Base-by-base conservation (phyloP, 2,888 invertebrate genomes). In the Oegoconia quadripuncta region DNA sequence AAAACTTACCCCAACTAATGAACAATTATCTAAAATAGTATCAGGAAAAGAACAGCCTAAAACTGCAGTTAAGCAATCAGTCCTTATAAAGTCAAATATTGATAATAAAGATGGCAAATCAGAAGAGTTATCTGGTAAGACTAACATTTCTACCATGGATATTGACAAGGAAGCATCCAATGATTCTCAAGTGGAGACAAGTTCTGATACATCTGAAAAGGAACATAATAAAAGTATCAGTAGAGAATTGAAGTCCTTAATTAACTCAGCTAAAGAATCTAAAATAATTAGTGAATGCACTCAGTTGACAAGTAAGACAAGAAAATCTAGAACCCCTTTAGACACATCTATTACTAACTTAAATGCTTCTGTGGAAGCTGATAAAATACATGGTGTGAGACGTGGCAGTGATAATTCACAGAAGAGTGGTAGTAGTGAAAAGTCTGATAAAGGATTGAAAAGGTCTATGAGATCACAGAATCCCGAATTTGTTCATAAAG, bases 241-340 rank as follows among this genome's bases (percentile, higher is more conserved):
- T 41, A 80, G 91, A 44, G 93, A 93, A 64, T 74, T 92, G 39
- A 84, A 90, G 52, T 90, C 90, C 1, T 72, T 93, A 15, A 89
- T 92, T 46, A 91, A 90, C 18, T 89, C 92, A 9, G 90, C 92
- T 15, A 92, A 90, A 62, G 92, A 92, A 58, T 92, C 93, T 0
- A 91, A 92, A 61, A 89, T 93, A 32, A 86, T 91, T 28, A 89
- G 82, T 52, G 89, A 90, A 64, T 91, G 88, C 59, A 90, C 83
- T 11, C 88, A 82, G 45, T 62, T 90, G n/a, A 83, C 76, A 28
- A 86, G 75, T 40, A 88, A 88, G 52, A 88, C 77, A 16, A 78
- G 75, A 42, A 88, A 84, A 42, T 87, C 88, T 27, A 76, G 83
- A 46, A 48, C 59, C 23, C 74, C 79, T 23, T 64, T 88, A 31